Conservation (phyloP, 2,797 vertebrate species). For the Gobionotothen gibberifrons region DNA sequence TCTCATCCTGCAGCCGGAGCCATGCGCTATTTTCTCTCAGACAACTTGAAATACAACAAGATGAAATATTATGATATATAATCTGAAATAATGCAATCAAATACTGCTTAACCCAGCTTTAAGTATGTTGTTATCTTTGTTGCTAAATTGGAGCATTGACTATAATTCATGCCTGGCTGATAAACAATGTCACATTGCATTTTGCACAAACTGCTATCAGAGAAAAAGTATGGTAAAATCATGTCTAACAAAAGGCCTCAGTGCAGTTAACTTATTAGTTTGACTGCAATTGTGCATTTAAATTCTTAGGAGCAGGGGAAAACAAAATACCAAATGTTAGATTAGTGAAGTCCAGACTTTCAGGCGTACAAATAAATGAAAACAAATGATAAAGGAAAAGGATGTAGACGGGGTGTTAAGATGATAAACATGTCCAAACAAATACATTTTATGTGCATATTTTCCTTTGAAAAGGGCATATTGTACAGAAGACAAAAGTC, state of each 20-base stretch:
- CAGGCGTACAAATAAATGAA: conserved; percentile 4
- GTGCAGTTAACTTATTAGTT: neutral
- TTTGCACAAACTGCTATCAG: neutral
- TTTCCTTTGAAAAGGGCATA: conserved; percentile 31
- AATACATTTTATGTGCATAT: neutral
- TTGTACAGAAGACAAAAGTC: conserved; percentile 9
- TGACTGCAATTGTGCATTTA: neutral
- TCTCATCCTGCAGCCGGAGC: too few species aligned
- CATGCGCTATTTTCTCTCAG: too few species aligned
- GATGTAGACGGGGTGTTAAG: neutral
- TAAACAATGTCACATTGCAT: neutral
- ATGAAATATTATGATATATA: too few species aligned
- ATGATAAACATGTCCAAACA: neutral
- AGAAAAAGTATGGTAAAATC: neutral
- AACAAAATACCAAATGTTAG: neutral
- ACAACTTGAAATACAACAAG: too few species aligned
- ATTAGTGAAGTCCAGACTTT: neutral
- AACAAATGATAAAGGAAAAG: neutral
- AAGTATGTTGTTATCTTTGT: neutral
- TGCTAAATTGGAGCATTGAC: neutral
- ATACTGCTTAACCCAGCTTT: neutral
- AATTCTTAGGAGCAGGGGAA: neutral
- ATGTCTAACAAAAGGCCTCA: neutral
- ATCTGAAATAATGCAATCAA: too few species aligned
- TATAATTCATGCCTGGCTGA: conserved; percentile 9